Base-by-base conservation (phyloP, 2,888 invertebrate species). In the Ophion ellenae region DNA sequence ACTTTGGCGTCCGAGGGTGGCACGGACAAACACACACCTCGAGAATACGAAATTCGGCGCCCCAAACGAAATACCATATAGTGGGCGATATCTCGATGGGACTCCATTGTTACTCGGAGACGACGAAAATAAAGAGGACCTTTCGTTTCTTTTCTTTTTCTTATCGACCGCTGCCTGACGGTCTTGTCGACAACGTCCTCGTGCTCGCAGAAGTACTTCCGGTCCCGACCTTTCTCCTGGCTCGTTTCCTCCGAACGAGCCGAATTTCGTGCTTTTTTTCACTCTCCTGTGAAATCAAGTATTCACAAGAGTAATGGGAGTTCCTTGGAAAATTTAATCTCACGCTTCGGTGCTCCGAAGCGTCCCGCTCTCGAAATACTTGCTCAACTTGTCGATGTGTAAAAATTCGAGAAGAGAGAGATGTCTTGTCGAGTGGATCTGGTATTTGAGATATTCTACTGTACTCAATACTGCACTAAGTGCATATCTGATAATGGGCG, bases 21-120 rank as follows among this genome's bases (percentile, higher is more conserved):
- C 64, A 47, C 69, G 74, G 69, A 81, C 78, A 85, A 81, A 85
- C 78, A 85, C 64, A 81, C 81, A 81, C 78, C 81, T 24, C 53
- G 67, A 64, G 78, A 73, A 81, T 81, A 75, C 81, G 28, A 67
- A 78, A 77, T 81, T 84, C 71, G 66, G 77, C 71, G 61, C 71
- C 63, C 57, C 64, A 47, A 20, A 64, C 47, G 63, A 53, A 75
- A 32, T 61, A 70, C 75, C 76, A 53, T 53, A 53, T 17, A 24
- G 76, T 45, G 53, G 59, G 73, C 67, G 53, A 73, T 7, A 24
- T 24, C 24, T 77, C 77, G 45, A 36, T 32, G 32, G 24, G 81
- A 57, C 32, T 64, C 74, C 57, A 81, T 81, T 85, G 73, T 78
- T 81, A 73, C 61, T 69, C 57, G 17, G 14, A 14, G 53, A 17